Percentiles rank a stretch among this genome's conserved stretches.
Evolutionary conservation across 2,113 vertebrate species (phyloP).

Genomic region (Blennius ocellaris): DNA sequence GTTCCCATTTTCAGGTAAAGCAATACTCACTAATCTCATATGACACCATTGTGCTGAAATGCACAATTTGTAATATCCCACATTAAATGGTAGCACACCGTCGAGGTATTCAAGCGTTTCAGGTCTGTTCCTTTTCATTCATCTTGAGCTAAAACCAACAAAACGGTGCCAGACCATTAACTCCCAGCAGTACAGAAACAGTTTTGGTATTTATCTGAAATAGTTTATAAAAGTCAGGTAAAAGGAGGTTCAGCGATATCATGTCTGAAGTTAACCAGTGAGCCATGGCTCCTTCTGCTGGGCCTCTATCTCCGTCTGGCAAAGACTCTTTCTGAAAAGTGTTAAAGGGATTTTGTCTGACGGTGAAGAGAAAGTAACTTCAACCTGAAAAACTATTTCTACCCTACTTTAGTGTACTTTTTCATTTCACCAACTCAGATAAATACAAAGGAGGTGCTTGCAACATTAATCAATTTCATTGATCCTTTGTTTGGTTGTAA

Average conservation of each 20-base stretch:
- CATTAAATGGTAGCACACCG: not conserved
- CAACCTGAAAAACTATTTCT: not conserved
- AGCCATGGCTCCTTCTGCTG: conserved; percentile 34
- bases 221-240: conserved; percentile 28
- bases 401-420: conserved; percentile 6
- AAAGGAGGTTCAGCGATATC: conserved; percentile 28
- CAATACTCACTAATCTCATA: not conserved
- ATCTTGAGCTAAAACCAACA: not conserved
- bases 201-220: conserved; percentile 46
- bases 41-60: not conserved
- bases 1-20: not conserved
- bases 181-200: conserved; percentile 1
- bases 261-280: conserved; percentile 33
- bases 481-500: not conserved
- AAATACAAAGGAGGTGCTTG: not conserved
- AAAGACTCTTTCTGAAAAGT: conserved; percentile 10
- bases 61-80: not conserved
- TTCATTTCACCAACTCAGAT: not conserved
- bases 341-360: conserved; percentile 31
- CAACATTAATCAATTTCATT: conserved; percentile 1
- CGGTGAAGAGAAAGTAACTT: not conserved
- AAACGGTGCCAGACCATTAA: not conserved
- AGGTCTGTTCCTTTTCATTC: not conserved
- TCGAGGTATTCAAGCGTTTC: not conserved
- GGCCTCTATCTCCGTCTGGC: conserved; percentile 21